These are phyloP conservation scores for Trichosurus vulpecula DNA, from an alignment of 2,797 vertebrate genomes.

Conservation along the genomic window DNA sequence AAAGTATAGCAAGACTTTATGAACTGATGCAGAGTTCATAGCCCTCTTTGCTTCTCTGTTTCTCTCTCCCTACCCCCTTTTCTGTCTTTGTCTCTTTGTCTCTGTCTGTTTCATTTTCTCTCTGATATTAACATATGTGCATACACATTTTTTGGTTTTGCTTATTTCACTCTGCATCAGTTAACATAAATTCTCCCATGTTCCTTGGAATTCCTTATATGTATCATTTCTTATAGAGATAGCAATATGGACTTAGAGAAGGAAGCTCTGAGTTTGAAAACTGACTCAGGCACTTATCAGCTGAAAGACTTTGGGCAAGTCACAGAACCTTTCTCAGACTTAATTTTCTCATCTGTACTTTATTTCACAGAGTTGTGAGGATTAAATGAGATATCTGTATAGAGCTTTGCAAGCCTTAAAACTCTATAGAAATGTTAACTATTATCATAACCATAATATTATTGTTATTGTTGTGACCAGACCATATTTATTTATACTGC, in stretches of 20 bases:
- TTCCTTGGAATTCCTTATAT: background rate
- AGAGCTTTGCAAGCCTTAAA: slow-evolving; percentile 4
- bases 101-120: background rate
- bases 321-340: background rate
- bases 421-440: background rate
- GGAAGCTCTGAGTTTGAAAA: slow-evolving; percentile 37
- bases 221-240: slow-evolving; percentile 14
- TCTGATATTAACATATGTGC: background rate
- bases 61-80: background rate
- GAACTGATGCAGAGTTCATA: background rate
- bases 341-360: background rate
- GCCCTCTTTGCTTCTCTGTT: background rate
- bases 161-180: background rate
- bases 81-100: background rate
- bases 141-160: background rate
- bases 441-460: background rate
- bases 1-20: background rate
- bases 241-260: background rate
- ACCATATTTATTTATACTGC: background rate
- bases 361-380: slow-evolving; percentile 2
- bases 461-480: background rate
- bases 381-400: background rate
- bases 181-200: background rate
- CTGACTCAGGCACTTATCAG: background rate
- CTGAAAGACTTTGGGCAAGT: background rate